phyloP scores from a whole-genome alignment of 2,888 invertebrate species.

The Tortrix viridana region DNA sequence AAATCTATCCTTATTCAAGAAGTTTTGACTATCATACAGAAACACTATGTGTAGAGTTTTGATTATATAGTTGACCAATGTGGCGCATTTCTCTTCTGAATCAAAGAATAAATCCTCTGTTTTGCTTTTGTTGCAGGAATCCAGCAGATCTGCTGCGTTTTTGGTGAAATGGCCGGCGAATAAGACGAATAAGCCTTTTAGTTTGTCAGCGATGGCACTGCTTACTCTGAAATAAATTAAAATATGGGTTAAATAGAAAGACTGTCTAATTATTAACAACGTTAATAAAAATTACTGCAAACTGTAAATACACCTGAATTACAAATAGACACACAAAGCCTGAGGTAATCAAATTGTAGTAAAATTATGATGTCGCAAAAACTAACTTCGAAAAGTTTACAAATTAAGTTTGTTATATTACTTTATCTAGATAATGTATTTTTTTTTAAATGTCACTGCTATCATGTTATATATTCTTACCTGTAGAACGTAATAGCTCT shows the following conservation, averaged over 20 bases:
- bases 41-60: slow-evolving; percentile 91
- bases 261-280: slow-evolving; percentile 1
- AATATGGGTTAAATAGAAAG: slow-evolving; percentile 14
- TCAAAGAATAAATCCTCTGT: slow-evolving; percentile 79
- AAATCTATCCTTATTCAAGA: slow-evolving; percentile 93
- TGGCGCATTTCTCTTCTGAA: slow-evolving; percentile 82
- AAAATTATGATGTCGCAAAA: too few relatives aligned
- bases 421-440: too few relatives aligned
- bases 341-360: too few relatives aligned
- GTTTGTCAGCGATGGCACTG: slow-evolving; percentile 89
- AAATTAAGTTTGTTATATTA: too few relatives aligned
- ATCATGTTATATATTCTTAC: slow-evolving; percentile 55
- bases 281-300: background rate
- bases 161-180: slow-evolving; percentile 94
- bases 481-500: slow-evolving; percentile 92
- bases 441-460: too few relatives aligned
- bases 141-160: slow-evolving; percentile 90
- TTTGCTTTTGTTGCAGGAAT: slow-evolving; percentile 87
- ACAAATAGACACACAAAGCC: background rate
- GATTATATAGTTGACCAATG: slow-evolving; percentile 88
- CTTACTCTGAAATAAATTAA: slow-evolving; percentile 84
- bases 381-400: too few relatives aligned
- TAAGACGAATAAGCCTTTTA: slow-evolving; percentile 95
- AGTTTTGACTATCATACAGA: slow-evolving; percentile 91
- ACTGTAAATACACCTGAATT: too few relatives aligned